Base-by-base conservation (phyloP, 2,888 invertebrate genomes). In the Drosophila monieri region DNA sequence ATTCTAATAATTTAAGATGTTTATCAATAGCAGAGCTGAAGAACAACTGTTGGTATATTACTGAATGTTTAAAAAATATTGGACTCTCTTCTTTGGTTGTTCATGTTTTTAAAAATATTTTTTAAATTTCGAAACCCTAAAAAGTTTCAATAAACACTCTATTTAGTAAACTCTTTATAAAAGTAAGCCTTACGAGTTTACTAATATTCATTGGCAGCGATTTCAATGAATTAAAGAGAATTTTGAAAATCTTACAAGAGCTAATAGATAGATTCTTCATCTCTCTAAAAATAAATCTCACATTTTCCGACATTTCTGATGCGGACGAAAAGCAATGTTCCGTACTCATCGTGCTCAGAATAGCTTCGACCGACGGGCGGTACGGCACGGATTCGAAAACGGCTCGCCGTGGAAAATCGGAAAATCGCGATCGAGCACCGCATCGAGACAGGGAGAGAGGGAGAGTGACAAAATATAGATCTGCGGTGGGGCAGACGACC, bases 291-390 rank as follows among this genome's bases (percentile, higher is more conserved):
- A 68, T 64, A 77, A 74, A 72, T 68, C 61, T 60, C 66, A 70
- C 21, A 68, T 64, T 66, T 72, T 84, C 65, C 46, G 48, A 83
- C 46, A 37, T 54, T 71, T 75, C 70, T 62, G 58, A 66, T 53
- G 37, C 54, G 81, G 47, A 54, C 59, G 66, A 65, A 73, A 77
- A 70, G 48, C 61, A 60, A 60, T 77, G 67, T 30, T 72, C 64
- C 60, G 71, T 73, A 58, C 59, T 60, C 74, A 58, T 54, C 47
- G 70, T 68, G 65, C 78, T 84, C 80, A 84, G 86, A 84, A 84
- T 74, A 84, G 80, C 75, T 80, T 80, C 71, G 78, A 77, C 74
- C 81, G 77, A 77, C 78, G 80, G 75, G 80, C 78, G 70, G 80
- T 58, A 69, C 76, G 78, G 74, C 62, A 80, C 80, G 76, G 62